Conservation (phyloP, 2,888 invertebrate genomes). For the Xylota sylvarum region DNA sequence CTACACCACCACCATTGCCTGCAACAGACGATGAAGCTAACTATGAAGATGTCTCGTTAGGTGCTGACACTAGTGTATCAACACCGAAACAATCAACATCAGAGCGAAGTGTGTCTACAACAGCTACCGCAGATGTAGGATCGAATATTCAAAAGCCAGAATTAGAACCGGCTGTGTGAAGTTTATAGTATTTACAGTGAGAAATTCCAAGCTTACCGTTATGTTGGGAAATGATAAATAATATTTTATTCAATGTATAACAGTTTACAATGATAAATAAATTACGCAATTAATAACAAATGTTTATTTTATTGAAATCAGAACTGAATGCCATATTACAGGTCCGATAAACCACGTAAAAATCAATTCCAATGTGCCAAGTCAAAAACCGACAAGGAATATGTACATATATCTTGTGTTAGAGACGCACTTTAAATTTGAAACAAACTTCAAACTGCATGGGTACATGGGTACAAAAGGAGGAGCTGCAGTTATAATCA, state of each 20-base stretch:
- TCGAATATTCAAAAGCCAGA: constrained; percentile 59
- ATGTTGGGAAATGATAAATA: constrained; percentile 66
- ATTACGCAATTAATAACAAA: constrained; percentile 57
- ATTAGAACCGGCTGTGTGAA: constrained; percentile 55
- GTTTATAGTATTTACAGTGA: constrained; percentile 50
- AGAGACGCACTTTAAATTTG: too few species aligned
- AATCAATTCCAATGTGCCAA: too few species aligned
- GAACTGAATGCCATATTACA: too few species aligned
- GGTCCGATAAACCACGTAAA: too few species aligned
- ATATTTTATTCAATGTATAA: constrained; percentile 70
- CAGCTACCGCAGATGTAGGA: constrained; percentile 8
- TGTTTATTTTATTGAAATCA: not conserved
- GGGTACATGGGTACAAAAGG: too few species aligned
- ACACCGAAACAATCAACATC: constrained; percentile 57
- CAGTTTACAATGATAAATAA: constrained; percentile 63
- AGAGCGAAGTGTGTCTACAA: constrained; percentile 40
- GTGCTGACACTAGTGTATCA: constrained; percentile 52
- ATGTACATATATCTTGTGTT: too few species aligned
- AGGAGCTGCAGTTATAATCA: too few species aligned
- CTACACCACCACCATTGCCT: constrained; percentile 72
- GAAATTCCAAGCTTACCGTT: constrained; percentile 58
- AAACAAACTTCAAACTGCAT: too few species aligned
- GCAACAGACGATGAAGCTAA: constrained; percentile 62
- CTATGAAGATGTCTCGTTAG: constrained; percentile 67
- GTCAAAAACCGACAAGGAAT: too few species aligned